Percentiles rank a stretch among this genome's conserved stretches.
Conservation (phyloP, 2,888 invertebrate species). For the Gortyna flavago region DNA sequence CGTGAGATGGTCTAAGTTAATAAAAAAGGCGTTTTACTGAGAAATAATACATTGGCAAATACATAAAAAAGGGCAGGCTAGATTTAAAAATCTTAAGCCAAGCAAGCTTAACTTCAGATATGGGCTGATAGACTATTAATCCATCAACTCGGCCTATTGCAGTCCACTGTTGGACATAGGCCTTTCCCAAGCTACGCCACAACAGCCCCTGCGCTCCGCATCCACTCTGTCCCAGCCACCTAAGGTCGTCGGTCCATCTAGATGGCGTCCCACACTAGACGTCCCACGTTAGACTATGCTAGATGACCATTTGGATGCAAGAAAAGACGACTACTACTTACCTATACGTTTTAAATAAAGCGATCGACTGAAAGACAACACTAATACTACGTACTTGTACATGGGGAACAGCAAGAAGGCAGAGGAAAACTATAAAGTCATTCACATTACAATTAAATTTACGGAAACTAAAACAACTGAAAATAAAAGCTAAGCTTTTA, state of each 20-base stretch:
- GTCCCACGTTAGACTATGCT: background rate
- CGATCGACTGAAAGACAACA: background rate
- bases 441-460: background rate
- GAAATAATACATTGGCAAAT: background rate
- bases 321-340: background rate
- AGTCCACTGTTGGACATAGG: background rate
- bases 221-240: background rate
- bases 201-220: background rate
- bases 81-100: no score
- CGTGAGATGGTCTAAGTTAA: conserved; percentile 39
- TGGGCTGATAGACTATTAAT: no score
- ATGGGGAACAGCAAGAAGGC: background rate
- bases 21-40: conserved; percentile 30
- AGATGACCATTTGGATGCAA: background rate
- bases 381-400: background rate
- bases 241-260: background rate
- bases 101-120: no score
- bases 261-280: background rate
- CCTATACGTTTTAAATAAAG: background rate
- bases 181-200: background rate
- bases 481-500: conserved; percentile 17
- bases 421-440: background rate
- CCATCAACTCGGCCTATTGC: no score
- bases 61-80: no score
- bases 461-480: conserved; percentile 16